Conservation (phyloP, 2,113 vertebrate genomes). For the Numida meleagris region DNA sequence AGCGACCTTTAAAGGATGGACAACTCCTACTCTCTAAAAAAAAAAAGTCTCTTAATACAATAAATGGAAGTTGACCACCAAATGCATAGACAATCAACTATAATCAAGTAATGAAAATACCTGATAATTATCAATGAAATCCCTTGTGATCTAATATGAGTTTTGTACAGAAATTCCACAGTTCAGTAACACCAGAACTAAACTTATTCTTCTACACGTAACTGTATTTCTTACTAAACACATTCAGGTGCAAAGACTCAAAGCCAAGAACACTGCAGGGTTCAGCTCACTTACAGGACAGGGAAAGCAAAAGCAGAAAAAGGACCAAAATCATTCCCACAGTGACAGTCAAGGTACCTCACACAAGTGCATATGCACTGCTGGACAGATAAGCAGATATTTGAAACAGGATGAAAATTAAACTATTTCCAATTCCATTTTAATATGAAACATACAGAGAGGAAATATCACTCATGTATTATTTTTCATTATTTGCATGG, state of each 20-base stretch:
- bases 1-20: not conserved
- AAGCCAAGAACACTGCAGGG: not conserved
- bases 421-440: not conserved
- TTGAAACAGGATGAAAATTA: not conserved
- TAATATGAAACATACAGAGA: not conserved
- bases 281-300: not conserved
- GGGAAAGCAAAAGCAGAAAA: not conserved
- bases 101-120: constrained; percentile 24
- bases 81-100: constrained; percentile 15
- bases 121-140: not conserved
- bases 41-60: not conserved
- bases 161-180: constrained; percentile 9
- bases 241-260: not conserved
- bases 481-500: not conserved
- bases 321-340: not conserved
- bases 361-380: not conserved
- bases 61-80: not conserved
- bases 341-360: not conserved
- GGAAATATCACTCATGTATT: not conserved
- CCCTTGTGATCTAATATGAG: not conserved
- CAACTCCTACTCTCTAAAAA: not conserved
- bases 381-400: not conserved
- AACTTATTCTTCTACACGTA: not conserved
- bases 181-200: not conserved
- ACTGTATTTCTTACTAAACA: not conserved